Conservation (phyloP, 1,140 invertebrate species). For the Drosophila pachea region DNA sequence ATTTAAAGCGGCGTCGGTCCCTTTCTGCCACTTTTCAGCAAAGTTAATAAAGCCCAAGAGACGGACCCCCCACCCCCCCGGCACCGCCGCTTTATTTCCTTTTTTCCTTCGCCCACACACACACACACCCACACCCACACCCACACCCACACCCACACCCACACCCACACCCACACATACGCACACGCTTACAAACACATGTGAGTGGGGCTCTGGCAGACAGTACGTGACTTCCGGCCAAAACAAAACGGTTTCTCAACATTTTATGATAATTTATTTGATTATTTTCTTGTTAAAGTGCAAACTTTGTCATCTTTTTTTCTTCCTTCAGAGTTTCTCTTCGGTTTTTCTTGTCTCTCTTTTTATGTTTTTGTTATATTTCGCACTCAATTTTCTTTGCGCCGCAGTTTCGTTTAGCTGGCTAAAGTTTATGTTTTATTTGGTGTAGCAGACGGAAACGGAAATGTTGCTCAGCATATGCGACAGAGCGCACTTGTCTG, state of each 20-base stretch:
- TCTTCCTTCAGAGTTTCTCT: slow-evolving; percentile 1
- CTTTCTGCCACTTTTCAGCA: slow-evolving; percentile 28
- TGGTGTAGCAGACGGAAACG: slow-evolving; percentile 59
- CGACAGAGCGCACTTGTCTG: slow-evolving; percentile 44
- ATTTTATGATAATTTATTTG: slow-evolving; percentile 77
- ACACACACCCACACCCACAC: slow-evolving; percentile 8
- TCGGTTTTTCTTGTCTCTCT: background rate
- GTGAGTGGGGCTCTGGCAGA: slow-evolving; percentile 49
- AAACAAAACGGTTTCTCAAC: slow-evolving; percentile 73
- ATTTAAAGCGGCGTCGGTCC: slow-evolving; percentile 54
- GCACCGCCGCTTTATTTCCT: slow-evolving; percentile 13
- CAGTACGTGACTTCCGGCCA: slow-evolving; percentile 76
- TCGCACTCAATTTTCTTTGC: slow-evolving; percentile 39
- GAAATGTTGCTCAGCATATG: slow-evolving; percentile 76
- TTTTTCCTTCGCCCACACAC: slow-evolving; percentile 8
- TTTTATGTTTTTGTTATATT: slow-evolving; percentile 21
- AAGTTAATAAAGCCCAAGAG: slow-evolving; percentile 43
- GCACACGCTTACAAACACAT: slow-evolving; percentile 12
- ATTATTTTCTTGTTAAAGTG: slow-evolving; percentile 77
- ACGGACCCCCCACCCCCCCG: background rate
- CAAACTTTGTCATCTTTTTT: slow-evolving; percentile 69
- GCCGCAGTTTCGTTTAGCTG: slow-evolving; percentile 45
- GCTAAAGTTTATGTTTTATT: slow-evolving; percentile 49
- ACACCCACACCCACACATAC: slow-evolving; percentile 12
- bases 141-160: slow-evolving; percentile 6